Evolutionary conservation across 2,113 vertebrate genomes (phyloP).

Genomic region (Antigone vipio): DNA sequence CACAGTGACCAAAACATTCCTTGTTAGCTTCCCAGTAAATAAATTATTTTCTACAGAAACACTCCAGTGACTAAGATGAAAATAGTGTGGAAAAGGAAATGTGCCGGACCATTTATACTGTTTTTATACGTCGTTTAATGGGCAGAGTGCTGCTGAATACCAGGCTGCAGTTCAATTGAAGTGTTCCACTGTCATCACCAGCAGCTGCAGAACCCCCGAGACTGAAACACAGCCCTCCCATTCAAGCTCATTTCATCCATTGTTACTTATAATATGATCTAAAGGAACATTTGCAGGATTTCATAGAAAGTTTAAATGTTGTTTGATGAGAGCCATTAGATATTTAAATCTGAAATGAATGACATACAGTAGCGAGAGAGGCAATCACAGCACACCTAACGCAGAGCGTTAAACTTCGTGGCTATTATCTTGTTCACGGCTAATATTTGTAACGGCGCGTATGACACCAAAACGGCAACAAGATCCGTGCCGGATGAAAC

Average conservation of each 20-base stretch:
- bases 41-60: slow-evolving; percentile 28
- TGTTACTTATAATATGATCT: slow-evolving; percentile 68
- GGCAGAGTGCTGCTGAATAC: slow-evolving; percentile 36
- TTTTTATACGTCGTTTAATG: slow-evolving; percentile 34
- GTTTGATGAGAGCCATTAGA: slow-evolving; percentile 75
- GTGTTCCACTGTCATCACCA: slow-evolving; percentile 19
- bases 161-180: slow-evolving; percentile 42
- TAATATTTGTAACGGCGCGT: not conserved
- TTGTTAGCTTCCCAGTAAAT: slow-evolving; percentile 24
- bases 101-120: not conserved
- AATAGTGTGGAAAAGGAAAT: slow-evolving; percentile 10
- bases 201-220: slow-evolving; percentile 70
- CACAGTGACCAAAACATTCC: not conserved
- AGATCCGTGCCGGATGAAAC: not conserved
- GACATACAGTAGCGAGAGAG: not conserved
- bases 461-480: not conserved
- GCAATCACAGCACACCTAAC: slow-evolving; percentile 46
- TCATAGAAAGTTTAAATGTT: slow-evolving; percentile 69
- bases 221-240: slow-evolving; percentile 49
- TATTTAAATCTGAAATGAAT: slow-evolving; percentile 64
- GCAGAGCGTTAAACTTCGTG: not conserved
- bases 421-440: not conserved
- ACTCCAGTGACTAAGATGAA: not conserved
- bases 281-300: slow-evolving; percentile 63
- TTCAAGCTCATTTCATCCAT: slow-evolving; percentile 69